A percentile compares a stretch with the other conserved stretches of the same genome.
phyloP scores from a whole-genome alignment of 2,797 vertebrate species.

The Spizella passerina region DNA sequence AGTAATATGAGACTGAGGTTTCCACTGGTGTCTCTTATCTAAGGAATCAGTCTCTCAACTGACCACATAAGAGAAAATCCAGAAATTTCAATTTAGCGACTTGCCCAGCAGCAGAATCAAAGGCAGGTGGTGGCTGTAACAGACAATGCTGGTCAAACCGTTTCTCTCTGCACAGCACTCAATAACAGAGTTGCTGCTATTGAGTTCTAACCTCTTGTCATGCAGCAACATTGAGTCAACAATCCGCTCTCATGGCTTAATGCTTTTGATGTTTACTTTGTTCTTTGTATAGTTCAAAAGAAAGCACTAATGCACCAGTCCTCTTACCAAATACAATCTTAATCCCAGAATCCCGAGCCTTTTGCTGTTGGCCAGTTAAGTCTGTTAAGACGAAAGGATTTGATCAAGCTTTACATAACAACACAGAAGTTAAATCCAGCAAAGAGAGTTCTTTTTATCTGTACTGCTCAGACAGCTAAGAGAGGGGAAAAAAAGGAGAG shows the following conservation, averaged over 20 bases:
- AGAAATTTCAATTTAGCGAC: background rate
- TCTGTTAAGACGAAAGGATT: constrained; percentile 79
- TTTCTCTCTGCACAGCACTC: constrained; percentile 32
- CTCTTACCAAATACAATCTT: constrained; percentile 72
- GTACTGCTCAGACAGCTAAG: constrained; percentile 72
- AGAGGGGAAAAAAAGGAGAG: background rate
- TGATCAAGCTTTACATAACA: constrained; percentile 80
- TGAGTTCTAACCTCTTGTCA: constrained; percentile 67
- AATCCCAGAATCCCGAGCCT: constrained; percentile 72
- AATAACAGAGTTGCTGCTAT: constrained; percentile 37
- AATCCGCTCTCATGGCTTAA: constrained; percentile 65
- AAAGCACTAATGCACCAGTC: constrained; percentile 66
- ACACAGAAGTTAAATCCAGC: constrained; percentile 76
- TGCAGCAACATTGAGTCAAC: constrained; percentile 68
- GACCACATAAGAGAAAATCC: background rate
- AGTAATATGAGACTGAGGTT: background rate
- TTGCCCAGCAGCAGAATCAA: constrained; percentile 36
- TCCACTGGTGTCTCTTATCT: background rate
- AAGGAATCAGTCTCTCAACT: background rate
- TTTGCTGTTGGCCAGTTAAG: constrained; percentile 80
- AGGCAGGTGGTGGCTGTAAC: constrained; percentile 29
- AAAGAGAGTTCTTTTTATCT: constrained; percentile 80
- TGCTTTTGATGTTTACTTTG: constrained; percentile 79
- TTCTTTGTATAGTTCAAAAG: constrained; percentile 80
- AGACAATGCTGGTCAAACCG: constrained; percentile 37